These are phyloP conservation scores for Polymixis flavicincta DNA, from an alignment of 2,888 invertebrate genomes.

Conservation along the genomic window DNA sequence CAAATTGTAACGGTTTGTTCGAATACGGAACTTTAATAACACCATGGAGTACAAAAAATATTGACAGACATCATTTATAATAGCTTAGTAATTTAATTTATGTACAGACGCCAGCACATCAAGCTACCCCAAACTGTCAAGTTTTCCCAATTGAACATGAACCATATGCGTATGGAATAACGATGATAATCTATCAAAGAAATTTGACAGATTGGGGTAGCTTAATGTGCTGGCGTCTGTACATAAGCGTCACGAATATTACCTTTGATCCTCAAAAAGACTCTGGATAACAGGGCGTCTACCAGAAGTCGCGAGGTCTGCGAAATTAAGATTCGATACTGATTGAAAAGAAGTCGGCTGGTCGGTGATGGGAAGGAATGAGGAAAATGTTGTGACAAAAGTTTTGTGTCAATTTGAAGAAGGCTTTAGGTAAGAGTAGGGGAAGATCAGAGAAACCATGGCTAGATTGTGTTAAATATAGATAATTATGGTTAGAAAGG, in stretches of 20 bases:
- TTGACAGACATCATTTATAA: constrained; percentile 31
- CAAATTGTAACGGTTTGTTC: constrained; percentile 60
- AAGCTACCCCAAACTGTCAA: too few relatives aligned
- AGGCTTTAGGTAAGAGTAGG: neutral
- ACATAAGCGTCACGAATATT: constrained; percentile 15
- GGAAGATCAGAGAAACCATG: neutral
- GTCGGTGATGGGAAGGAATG: neutral
- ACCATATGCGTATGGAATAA: too few relatives aligned
- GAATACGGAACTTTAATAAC: constrained; percentile 56
- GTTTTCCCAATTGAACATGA: too few relatives aligned
- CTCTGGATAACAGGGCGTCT: neutral
- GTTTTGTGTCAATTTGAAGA: too few relatives aligned
- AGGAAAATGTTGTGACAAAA: neutral
- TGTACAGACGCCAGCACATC: too few relatives aligned
- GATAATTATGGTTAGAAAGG: neutral
- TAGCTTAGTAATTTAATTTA: constrained; percentile 14
- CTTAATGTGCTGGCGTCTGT: too few relatives aligned
- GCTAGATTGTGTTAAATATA: neutral
- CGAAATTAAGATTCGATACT: neutral
- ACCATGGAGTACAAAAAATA: constrained; percentile 40
- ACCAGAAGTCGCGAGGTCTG: neutral
- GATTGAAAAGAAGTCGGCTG: neutral
- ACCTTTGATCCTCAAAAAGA: neutral
- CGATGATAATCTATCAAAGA: too few relatives aligned
- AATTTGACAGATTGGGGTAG: too few relatives aligned